Base-by-base conservation (phyloP, 2,888 invertebrate species). In the Agrochola lota region DNA sequence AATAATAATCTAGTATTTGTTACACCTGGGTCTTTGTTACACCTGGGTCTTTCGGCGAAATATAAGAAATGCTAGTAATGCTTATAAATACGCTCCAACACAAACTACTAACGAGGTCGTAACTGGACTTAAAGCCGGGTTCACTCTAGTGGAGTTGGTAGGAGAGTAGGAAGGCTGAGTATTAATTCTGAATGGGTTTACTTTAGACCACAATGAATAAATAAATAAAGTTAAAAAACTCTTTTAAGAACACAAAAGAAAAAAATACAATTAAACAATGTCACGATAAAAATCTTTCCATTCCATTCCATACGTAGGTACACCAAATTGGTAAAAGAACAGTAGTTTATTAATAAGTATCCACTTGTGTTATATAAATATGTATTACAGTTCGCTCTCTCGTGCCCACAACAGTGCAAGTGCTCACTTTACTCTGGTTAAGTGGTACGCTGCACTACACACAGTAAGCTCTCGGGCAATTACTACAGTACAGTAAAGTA, bases 391-490 rank as follows among this genome's bases (percentile, higher is more conserved):
- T 49, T 40, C 5, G 23, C 30, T 43, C 68, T 64, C 68, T 57
- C 11, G 63, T 78, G n/a, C 15, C 35, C 79, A 69, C 69, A 66
- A 69, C 43, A 77, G 59, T 55, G 35, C 77, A 77, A 83, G 77
- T 69, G 52, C 64, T 66, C 80, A 46, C 52, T 69, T 55, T 64
- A 84, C 68, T 80, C 52, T 20, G 35, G 57, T 64, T 70, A 70
- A 80, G 80, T 84, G 64, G 64, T 46, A 52, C 57, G 49, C 52
- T 79, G 84, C 78, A 78, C 40, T n/a, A 52, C 52, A 83, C 69
- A 40, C n/a, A 46, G 80, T 64, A 26, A 83, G 84, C 84, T 35
- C 80, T 84, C 79, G 52, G 52, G 85, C 84, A 70, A 80, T 80
- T 79, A 80, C 84, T 79, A n/a, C 64, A 40, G 64, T n/a, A 60